Evolutionary conservation across 2,113 vertebrate species (phyloP).

Genomic region (Progne subis): DNA sequence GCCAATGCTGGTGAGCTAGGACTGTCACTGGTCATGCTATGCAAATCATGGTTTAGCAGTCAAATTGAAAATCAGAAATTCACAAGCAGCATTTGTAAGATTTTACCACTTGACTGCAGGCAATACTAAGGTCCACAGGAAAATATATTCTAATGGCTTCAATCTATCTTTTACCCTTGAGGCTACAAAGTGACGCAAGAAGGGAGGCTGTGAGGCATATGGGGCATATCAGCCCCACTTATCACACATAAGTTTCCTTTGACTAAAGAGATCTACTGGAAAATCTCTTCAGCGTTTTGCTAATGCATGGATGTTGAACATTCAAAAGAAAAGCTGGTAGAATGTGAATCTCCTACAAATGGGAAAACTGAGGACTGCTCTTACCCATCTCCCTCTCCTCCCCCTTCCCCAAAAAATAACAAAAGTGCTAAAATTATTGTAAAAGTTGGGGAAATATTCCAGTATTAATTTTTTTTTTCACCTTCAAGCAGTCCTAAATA

Average conservation of each 20-base stretch:
- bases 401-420: no score
- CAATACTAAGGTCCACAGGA: not conserved
- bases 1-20: not conserved
- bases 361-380: not conserved
- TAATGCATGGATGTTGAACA: not conserved
- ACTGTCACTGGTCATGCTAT: not conserved
- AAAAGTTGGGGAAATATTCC: not conserved
- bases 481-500: not conserved
- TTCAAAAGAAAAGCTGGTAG: not conserved
- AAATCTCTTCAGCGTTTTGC: not conserved
- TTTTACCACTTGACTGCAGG: not conserved
- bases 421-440: not conserved
- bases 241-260: not conserved
- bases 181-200: not conserved
- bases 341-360: not conserved
- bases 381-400: accelerated
- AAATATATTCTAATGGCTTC: not conserved
- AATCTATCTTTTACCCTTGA: not conserved
- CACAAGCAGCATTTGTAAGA: not conserved
- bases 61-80: not conserved
- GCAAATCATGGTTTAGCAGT: not conserved
- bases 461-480: not conserved
- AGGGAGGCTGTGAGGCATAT: accelerated
- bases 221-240: not conserved
- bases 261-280: not conserved